A percentile compares a stretch with the other conserved stretches of the same genome.
These are phyloP conservation scores for Parelbella ahira DNA, from an alignment of 2,888 invertebrate species.

Conservation along the genomic window DNA sequence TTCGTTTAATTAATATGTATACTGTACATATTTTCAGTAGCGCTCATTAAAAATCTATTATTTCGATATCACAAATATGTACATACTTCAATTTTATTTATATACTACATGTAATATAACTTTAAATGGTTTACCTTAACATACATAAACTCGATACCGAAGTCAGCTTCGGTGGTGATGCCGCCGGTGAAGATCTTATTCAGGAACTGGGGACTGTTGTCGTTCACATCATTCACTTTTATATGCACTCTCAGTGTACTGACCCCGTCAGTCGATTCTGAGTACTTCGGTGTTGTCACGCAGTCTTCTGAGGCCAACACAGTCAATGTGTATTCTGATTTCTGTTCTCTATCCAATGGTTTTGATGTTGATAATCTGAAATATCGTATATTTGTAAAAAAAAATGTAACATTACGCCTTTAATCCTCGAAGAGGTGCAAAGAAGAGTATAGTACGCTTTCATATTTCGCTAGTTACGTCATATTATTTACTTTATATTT, in stretches of 20 bases:
- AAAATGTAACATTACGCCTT: background rate
- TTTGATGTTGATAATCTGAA: constrained; percentile 59
- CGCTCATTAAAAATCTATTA: too few relatives aligned
- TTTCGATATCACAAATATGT: too few relatives aligned
- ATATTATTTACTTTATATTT: too few relatives aligned
- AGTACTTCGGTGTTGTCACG: constrained; percentile 77
- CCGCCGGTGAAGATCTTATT: constrained; percentile 94
- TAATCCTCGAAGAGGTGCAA: too few relatives aligned
- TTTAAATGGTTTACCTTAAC: constrained; percentile 80
- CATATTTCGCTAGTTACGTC: too few relatives aligned
- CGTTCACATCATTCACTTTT: constrained; percentile 91
- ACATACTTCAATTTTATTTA: too few relatives aligned
- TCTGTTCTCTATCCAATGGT: constrained; percentile 87
- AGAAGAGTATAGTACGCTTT: too few relatives aligned
- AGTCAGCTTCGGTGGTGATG: constrained; percentile 95
- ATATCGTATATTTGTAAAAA: background rate
- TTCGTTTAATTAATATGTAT: too few relatives aligned
- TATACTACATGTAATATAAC: too few relatives aligned
- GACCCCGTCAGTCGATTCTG: constrained; percentile 82
- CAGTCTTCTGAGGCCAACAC: constrained; percentile 93
- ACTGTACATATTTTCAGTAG: too few relatives aligned
- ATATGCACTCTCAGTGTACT: constrained; percentile 86
- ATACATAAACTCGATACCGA: constrained; percentile 92
- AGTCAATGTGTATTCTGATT: constrained; percentile 84
- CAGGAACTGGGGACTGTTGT: constrained; percentile 92